phyloP scores from a whole-genome alignment of 2,888 invertebrate species.

The Acrobasis suavella region DNA sequence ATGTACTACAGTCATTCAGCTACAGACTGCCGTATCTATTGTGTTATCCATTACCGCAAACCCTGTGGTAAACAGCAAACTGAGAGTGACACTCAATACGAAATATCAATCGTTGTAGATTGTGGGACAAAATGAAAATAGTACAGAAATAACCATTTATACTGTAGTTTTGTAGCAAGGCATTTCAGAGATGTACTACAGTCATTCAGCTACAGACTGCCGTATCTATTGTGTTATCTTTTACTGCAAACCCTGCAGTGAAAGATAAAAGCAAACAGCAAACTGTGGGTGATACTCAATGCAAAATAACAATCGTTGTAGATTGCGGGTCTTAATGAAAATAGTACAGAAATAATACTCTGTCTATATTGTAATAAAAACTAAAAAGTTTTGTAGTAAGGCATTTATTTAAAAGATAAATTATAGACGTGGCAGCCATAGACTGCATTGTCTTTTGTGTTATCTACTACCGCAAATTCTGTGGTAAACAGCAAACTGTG shows the following conservation, averaged over 20 bases:
- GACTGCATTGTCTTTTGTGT: conserved; percentile 2
- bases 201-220: too few species aligned
- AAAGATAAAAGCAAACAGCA: too few species aligned
- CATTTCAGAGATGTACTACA: too few species aligned
- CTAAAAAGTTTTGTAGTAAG: too few species aligned
- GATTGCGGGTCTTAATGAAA: conserved; percentile 44
- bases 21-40: conserved; percentile 5
- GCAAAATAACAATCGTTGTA: conserved; percentile 32
- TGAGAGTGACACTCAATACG: conserved; percentile 16
- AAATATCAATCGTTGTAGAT: conserved; percentile 41
- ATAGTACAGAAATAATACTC: not conserved
- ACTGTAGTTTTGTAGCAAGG: too few species aligned
- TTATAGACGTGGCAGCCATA: too few species aligned
- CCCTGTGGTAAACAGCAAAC: conserved; percentile 16
- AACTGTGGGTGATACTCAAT: conserved; percentile 18
- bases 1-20: conserved; percentile 3
- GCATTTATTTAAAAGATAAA: too few species aligned
- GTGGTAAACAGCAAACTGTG: conserved; percentile 19
- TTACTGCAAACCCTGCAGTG: not conserved
- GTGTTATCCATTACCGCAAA: conserved; percentile 2
- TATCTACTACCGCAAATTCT: not conserved
- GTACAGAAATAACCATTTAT: not conserved
- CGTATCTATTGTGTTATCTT: conserved; percentile 9
- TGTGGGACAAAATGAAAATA: conserved; percentile 31
- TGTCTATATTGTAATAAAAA: too few species aligned